phyloP scores from a whole-genome alignment of 2,797 vertebrate species.

The Sardinella longiceps region DNA sequence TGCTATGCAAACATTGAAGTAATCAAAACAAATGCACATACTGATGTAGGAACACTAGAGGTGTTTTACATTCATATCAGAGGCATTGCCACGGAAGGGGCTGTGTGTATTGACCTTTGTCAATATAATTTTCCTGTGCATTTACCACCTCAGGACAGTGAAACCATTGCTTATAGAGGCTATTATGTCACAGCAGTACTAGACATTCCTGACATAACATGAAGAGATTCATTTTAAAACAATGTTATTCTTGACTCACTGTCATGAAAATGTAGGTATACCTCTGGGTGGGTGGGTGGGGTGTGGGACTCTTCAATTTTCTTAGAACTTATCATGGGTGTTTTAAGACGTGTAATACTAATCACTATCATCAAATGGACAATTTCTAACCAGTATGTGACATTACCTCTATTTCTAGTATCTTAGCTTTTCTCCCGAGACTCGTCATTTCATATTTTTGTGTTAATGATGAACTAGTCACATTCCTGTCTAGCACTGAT shows the following conservation, averaged over 20 bases:
- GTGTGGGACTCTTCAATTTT: too few relatives aligned
- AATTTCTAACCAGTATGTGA: background rate
- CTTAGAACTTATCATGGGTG: too few relatives aligned
- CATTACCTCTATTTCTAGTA: background rate
- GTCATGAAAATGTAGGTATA: too few relatives aligned
- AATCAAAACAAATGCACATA: background rate
- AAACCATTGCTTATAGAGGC: background rate
- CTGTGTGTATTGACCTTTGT: background rate
- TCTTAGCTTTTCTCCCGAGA: background rate
- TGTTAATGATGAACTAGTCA: background rate
- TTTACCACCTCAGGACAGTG: too few relatives aligned
- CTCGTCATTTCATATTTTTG: background rate
- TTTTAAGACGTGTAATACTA: too few relatives aligned
- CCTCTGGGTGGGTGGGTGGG: too few relatives aligned
- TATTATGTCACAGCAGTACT: background rate
- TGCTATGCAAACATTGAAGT: background rate
- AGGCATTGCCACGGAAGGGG: background rate
- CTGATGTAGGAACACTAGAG: background rate
- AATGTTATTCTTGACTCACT: too few relatives aligned
- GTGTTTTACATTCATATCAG: background rate
- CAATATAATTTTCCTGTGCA: background rate
- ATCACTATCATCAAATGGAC: background rate
- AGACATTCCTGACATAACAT: too few relatives aligned
- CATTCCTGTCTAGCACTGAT: background rate
- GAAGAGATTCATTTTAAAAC: too few relatives aligned